Base-by-base conservation (phyloP, 2,797 vertebrate species). In the Odontamblyopus rebecca region DNA sequence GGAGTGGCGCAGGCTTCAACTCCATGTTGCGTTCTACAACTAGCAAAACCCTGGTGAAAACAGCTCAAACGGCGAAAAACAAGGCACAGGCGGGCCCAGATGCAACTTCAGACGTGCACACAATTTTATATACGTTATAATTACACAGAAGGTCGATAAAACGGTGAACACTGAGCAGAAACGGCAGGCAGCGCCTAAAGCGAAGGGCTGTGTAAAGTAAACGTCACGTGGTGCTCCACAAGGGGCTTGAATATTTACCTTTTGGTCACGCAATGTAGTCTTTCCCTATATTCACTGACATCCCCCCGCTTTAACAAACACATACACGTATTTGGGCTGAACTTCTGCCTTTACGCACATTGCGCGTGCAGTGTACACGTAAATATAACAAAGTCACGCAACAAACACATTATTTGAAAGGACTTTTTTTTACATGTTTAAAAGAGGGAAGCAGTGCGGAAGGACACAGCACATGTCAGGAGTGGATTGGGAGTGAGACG, bases 191-290 rank as follows among this genome's bases (percentile, higher is more conserved):
- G 82, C 79, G 67, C 75, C 63, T 59, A 48, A 78, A 84, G 85
- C 78, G 82, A 78, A 67, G 81, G 85, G 72, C 79, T 67, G 77
- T 88, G 78, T 88, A 85, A 85, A 88, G 90, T 83, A 68, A 68
- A 74, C 81, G 80, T 93, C 91, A 93, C 92, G 90, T 94, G 92
- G 72, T 89, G 75, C 75, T 81, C 75, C 89, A 81, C 85, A 82
- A 85, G 80, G 83, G 85, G 81, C 82, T 83, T 91, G 90, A 89
- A 93, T 92, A 91, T 90, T 91, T 90, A 93, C 91, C 90, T 92
- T 91, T 83, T 89, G 86, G 89, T 91, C 91, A 93, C 89, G 90
- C 89, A 87, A 88, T 76, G 79, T 82, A 70, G 72, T 79, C 70
- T 83, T 78, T 76, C 67, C 67, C 66, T 84, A 67, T 67, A 81